A percentile compares a stretch with the other conserved stretches of the same genome.
These are phyloP conservation scores for Drosophila prostipennis DNA, from an alignment of 2,888 invertebrate species.

Conservation along the genomic window DNA sequence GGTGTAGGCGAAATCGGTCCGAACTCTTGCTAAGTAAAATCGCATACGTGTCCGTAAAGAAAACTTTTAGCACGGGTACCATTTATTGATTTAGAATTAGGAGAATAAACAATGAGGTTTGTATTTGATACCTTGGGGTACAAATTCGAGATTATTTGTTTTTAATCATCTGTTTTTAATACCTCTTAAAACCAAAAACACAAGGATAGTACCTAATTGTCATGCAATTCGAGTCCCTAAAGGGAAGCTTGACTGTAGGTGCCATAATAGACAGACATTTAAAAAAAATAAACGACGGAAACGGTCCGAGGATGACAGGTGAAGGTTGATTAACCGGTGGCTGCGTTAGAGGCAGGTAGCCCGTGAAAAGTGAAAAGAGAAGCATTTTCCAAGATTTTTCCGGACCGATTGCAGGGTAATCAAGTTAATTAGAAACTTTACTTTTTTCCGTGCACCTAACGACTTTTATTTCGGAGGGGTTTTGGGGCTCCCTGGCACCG, in stretches of 20 bases:
- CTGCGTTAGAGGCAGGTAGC: constrained; percentile 30
- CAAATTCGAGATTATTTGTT: too few species aligned
- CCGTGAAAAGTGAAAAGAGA: constrained; percentile 52
- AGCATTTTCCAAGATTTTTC: constrained; percentile 60
- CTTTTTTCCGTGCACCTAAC: constrained; percentile 37
- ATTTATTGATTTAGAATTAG: too few species aligned
- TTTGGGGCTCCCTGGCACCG: constrained; percentile 4
- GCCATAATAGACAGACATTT: neutral
- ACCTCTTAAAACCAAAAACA: too few species aligned
- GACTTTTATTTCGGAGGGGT: constrained; percentile 22
- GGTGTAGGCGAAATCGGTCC: neutral
- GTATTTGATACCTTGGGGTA: too few species aligned
- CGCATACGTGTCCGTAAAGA: too few species aligned
- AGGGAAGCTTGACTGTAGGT: constrained; percentile 5
- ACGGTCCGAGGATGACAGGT: constrained; percentile 8
- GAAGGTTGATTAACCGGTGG: constrained; percentile 9
- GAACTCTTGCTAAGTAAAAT: neutral
- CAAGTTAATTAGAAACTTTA: constrained; percentile 71
- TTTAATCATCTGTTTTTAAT: too few species aligned
- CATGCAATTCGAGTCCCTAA: neutral
- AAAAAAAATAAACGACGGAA: constrained; percentile 2
- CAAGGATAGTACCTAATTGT: too few species aligned
- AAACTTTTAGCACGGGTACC: too few species aligned
- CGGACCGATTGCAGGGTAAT: constrained; percentile 55
- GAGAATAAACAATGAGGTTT: too few species aligned